Conservation (phyloP, 2,113 vertebrate species). For the zebrafish (Danio rerio) region GRCz12tu NC_133185.1:27868001-27868500, state of each 20-base stretch:
- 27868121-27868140: not conserved
- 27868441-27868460: slow-evolving; percentile 16
- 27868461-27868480: slow-evolving; percentile 11
- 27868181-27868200: not conserved
- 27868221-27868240: slow-evolving; percentile 17
- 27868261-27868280: not conserved
- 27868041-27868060: not conserved
- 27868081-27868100: not conserved
- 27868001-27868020: slow-evolving; percentile 5
- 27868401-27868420: not conserved
- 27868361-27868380: slow-evolving; percentile 13
- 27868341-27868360: slow-evolving; percentile 38
- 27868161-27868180: not conserved
- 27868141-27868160: slow-evolving; percentile 15
- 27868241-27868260: slow-evolving; percentile 13
- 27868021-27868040: not conserved
- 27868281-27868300: slow-evolving; percentile 8
- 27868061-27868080: not conserved
- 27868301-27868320: slow-evolving; percentile 57
- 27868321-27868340: slow-evolving; percentile 66
- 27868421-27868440: slow-evolving; percentile 36
- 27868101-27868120: not conserved
- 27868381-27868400: not conserved
- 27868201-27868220: slow-evolving; percentile 5
- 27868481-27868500: slow-evolving; percentile 18